These are phyloP conservation scores for Hormaphis cornu DNA, from an alignment of 1,140 invertebrate genomes.

Conservation along the genomic window DNA sequence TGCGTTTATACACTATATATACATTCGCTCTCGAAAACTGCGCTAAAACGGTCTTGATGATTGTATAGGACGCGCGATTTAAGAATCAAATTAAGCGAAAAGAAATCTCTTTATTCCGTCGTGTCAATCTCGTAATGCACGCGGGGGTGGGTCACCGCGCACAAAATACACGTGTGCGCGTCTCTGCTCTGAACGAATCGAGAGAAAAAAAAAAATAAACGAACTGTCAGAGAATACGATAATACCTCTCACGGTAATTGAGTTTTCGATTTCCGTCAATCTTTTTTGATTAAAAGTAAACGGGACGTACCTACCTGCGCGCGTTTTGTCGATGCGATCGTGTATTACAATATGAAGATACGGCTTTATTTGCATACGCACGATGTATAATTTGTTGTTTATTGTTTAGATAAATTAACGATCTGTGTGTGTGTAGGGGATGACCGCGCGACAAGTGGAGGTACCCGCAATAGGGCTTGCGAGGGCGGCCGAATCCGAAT, in stretches of 20 bases:
- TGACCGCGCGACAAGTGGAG: no score
- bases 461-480: no score
- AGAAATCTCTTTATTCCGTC: neutral
- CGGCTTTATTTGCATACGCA: no score
- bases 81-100: constrained; percentile 1
- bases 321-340: no score
- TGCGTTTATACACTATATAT: neutral
- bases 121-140: constrained; percentile 10
- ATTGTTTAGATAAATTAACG: no score
- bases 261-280: constrained; percentile 3
- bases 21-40: neutral
- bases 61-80: neutral
- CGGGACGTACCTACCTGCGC: no score
- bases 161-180: no score
- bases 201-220: neutral
- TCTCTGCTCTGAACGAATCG: neutral
- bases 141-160: neutral
- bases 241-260: constrained; percentile 11
- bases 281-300: neutral
- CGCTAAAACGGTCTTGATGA: neutral
- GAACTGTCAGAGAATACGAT: neutral
- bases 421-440: no score
- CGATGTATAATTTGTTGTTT: no score
- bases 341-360: no score
- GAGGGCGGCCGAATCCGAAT: no score